Conservation (phyloP, 2,888 invertebrate species). For the Temnothorax rugatulus region DNA sequence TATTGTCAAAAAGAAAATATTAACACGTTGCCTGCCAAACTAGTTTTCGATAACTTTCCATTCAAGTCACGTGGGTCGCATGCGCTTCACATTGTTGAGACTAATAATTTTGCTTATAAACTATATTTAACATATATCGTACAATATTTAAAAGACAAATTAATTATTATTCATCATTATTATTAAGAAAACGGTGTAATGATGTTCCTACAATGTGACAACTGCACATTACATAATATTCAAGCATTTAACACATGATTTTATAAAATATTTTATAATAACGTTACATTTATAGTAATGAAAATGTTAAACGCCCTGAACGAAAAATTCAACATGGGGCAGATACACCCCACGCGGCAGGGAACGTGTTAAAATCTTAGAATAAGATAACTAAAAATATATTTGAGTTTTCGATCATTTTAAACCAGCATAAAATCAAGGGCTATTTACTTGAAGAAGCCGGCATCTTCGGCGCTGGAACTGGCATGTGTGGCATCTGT, state of each 20-base stretch:
- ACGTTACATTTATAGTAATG: neutral
- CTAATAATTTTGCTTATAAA: neutral
- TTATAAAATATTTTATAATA: too few relatives aligned
- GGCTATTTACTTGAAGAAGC: constrained; percentile 82
- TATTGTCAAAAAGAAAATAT: neutral
- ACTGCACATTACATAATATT: too few relatives aligned
- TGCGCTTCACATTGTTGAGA: neutral
- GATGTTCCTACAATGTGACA: too few relatives aligned
- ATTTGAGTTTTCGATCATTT: neutral
- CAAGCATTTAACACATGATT: too few relatives aligned
- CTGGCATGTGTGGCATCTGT: constrained; percentile 78
- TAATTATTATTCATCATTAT: too few relatives aligned
- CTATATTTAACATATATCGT: too few relatives aligned
- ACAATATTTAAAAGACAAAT: too few relatives aligned
- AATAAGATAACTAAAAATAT: constrained; percentile 7
- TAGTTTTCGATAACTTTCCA: neutral
- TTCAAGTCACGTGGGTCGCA: neutral
- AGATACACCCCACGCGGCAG: neutral
- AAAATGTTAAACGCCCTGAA: neutral
- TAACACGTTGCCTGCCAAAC: neutral
- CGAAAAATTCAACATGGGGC: too few relatives aligned
- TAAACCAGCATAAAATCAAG: neutral
- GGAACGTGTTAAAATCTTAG: neutral
- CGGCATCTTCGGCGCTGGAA: constrained; percentile 80
- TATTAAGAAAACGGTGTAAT: too few relatives aligned